Conservation (phyloP, 2,113 vertebrate species). For the Pelvicachromis taeniatus region DNA sequence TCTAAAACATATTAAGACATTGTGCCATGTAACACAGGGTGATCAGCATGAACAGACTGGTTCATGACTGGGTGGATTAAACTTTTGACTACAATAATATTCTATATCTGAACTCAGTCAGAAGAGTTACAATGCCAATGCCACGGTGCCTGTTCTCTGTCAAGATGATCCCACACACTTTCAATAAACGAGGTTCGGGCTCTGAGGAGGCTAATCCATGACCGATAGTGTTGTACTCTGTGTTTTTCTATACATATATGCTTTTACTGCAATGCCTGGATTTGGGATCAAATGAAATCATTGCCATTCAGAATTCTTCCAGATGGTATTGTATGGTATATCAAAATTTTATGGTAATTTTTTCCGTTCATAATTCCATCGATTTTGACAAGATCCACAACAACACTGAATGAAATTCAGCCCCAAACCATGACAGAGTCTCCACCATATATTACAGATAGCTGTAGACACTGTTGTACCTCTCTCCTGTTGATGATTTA, state of each 20-base stretch:
- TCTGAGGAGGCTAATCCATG: not conserved
- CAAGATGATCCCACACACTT: not conserved
- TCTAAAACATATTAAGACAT: not conserved
- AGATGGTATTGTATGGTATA: not conserved
- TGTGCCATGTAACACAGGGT: not conserved
- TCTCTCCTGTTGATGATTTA: not conserved
- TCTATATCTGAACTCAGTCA: not conserved
- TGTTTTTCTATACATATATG: not conserved
- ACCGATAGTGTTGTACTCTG: not conserved
- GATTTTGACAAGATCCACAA: not conserved
- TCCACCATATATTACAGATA: not conserved
- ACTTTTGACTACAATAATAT: not conserved
- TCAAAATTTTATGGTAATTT: not conserved
- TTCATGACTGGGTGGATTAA: not conserved
- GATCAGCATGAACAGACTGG: not conserved
- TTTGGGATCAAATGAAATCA: not conserved
- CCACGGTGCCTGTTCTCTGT: not conserved
- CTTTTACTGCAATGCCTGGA: fast-evolving
- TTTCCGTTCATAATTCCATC: not conserved
- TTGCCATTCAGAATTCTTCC: not conserved
- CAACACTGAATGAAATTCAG: not conserved
- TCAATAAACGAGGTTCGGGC: not conserved
- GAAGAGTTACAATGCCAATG: not conserved
- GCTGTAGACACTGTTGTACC: not conserved
- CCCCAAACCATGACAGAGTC: not conserved